Evolutionary conservation across 2,113 vertebrate species (phyloP), one percentile per base, ranked within the genome.

Genomic region (Proterorhinus semilunaris): DNA sequence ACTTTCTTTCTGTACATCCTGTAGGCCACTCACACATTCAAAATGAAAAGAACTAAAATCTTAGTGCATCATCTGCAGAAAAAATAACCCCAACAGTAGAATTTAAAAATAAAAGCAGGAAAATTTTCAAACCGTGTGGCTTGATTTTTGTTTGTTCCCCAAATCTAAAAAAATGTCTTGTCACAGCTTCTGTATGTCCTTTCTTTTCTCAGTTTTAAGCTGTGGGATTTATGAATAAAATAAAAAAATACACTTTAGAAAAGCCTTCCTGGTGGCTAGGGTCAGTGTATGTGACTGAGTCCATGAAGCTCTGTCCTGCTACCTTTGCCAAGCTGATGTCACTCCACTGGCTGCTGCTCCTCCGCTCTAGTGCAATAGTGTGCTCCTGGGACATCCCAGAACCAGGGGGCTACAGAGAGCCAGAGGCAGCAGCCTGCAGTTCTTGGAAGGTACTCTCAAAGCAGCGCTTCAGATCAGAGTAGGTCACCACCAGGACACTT

Each of bases 381-480:
- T 93, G 93, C 94, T 94, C 87, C 91, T 79, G 91, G 90, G 88
- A 89, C 88, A 88, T 51, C 72, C 86, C 68, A 47, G 70, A 83
- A 75, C 85, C 62, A 83, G 70, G 72, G 83, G 75, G 95, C 96
- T 99, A 99, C 95, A 98, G 95, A 92, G 96, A 96, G 85, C 96
- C 95, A 47, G 95, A 95, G 71, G 95, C 94, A 69, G 95, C 94
- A 71, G 94, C 94, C 85, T 96, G 93, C 91, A 99, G 95, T 95
- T 99, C 98, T 93, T 99, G 97, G 90, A 99, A 99, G 93, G 98
- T 98, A 85, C 96, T 98, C 90, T 99, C 97, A 83, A 99, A 99
- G 92, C 98, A 99, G 89, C 97, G 97, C 90, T 99, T 99, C 90
- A 99, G 93, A 92, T 99, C 98, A 47, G 96, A 98, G 91, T 99